A percentile compares a stretch with the other conserved stretches of the same genome.
Conservation (phyloP, 1,140 invertebrate genomes). For the Calliopsis andreniformis region DNA sequence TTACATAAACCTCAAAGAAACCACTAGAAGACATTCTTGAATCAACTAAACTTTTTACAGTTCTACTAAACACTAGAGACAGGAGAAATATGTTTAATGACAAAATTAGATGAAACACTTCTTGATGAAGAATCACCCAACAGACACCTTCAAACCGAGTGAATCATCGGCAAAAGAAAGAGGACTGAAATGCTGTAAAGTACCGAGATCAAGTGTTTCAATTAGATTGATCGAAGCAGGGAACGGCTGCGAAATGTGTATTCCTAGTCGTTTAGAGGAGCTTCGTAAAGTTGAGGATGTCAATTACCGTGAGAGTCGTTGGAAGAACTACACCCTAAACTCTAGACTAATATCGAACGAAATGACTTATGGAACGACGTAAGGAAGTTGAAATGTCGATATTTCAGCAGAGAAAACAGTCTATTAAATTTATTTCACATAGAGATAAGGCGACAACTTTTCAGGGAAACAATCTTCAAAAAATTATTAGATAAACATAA, state of each 20-base stretch:
- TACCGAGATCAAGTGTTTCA: constrained; percentile 11
- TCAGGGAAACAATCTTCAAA: neutral
- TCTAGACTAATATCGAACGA: constrained; percentile 3
- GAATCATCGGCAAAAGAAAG: neutral
- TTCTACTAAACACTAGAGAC: too few species aligned
- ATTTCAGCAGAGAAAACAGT: neutral
- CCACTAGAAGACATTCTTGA: too few species aligned
- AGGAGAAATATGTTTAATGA: too few species aligned
- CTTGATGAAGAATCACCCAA: too few species aligned
- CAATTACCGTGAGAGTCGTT: constrained; percentile 31
- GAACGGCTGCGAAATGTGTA: constrained; percentile 5
- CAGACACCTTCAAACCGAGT: neutral
- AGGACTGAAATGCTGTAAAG: neutral
- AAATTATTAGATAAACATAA: too few species aligned
- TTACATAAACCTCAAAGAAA: too few species aligned
- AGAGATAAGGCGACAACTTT: neutral
- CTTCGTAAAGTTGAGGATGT: constrained; percentile 41
- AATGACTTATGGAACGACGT: constrained; percentile 9
- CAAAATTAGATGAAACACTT: too few species aligned
- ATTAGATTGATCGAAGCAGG: constrained; percentile 23
- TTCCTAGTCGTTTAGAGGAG: neutral
- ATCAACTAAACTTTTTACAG: too few species aligned
- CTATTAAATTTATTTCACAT: neutral
- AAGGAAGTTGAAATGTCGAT: constrained; percentile 14
- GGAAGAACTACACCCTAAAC: neutral